phyloP scores from a whole-genome alignment of 2,888 invertebrate genomes.

The Protodeltote pygarga region DNA sequence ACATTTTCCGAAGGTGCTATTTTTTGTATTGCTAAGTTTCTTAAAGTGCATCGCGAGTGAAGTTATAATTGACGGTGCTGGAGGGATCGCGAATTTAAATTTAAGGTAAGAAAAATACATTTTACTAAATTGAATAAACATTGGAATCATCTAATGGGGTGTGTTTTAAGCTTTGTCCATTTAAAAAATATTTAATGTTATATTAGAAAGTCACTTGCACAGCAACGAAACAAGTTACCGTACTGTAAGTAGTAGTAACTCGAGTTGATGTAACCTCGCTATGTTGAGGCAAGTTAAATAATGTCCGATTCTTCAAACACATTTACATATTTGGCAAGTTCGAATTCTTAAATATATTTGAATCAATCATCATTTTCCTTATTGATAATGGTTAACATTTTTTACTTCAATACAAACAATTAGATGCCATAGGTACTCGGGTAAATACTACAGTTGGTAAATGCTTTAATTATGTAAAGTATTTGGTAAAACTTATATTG shows the following conservation, averaged over 20 bases:
- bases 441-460: constrained; percentile 10
- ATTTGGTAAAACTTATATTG: constrained; percentile 29
- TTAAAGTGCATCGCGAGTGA: constrained; percentile 77
- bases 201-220: constrained; percentile 84
- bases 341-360: constrained; percentile 40
- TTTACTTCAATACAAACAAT: constrained; percentile 18
- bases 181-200: constrained; percentile 65
- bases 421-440: constrained; percentile 10
- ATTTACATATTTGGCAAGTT: constrained; percentile 55
- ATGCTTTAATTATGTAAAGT: constrained; percentile 11
- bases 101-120: constrained; percentile 69
- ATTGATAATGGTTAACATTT: constrained; percentile 25
- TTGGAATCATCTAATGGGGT: constrained; percentile 11
- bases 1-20: constrained; percentile 62
- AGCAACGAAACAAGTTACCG: constrained; percentile 80
- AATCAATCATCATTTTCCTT: constrained; percentile 48
- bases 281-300: constrained; percentile 72
- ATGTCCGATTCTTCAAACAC: constrained; percentile 63
- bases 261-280: constrained; percentile 79
- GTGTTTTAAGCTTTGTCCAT: constrained; percentile 28
- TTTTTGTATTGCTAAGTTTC: constrained; percentile 61
- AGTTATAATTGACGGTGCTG: constrained; percentile 72
- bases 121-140: constrained; percentile 29
- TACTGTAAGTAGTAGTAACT: constrained; percentile 73
- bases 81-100: constrained; percentile 68